Evolutionary conservation across 2,797 vertebrate species (phyloP).

Genomic region (Poeciliopsis infans): DNA sequence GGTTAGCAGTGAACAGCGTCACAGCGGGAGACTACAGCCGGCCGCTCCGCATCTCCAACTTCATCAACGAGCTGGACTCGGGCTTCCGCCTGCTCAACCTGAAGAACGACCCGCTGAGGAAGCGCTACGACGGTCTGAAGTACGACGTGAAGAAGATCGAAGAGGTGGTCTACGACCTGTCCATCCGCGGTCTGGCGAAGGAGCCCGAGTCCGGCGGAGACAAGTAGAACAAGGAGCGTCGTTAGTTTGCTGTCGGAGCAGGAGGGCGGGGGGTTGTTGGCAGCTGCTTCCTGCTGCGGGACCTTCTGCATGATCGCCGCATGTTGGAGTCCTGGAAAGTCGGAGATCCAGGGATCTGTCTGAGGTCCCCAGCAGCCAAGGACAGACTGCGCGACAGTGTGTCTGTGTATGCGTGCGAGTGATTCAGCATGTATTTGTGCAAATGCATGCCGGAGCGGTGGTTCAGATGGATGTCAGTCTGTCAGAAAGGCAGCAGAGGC

Average conservation of each 20-base stretch:
- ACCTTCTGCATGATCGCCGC: conserved; percentile 52
- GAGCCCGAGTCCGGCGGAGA: conserved; percentile 72
- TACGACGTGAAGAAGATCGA: conserved; percentile 99
- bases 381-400: conserved; percentile 40
- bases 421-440: conserved; percentile 16
- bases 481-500: conserved; percentile 25
- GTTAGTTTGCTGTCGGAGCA: conserved; percentile 33
- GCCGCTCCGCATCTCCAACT: conserved; percentile 94
- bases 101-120: conserved; percentile 96
- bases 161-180: conserved; percentile 97
- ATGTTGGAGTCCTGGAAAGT: conserved; percentile 46
- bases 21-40: conserved; percentile 93
- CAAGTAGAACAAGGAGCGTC: conserved; percentile 42
- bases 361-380: conserved; percentile 55
- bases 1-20: conserved; percentile 97
- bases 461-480: conserved; percentile 45
- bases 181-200: conserved; percentile 94
- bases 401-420: conserved; percentile 13
- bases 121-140: conserved; percentile 97
- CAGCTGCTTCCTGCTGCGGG: conserved; percentile 44
- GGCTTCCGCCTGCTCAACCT: conserved; percentile 97
- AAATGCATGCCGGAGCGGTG: conserved; percentile 24
- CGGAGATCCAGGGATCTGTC: conserved; percentile 46
- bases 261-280: conserved; percentile 17
- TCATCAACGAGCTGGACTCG: conserved; percentile 97